Base-by-base conservation (phyloP, 2,113 vertebrate genomes). In the Pantherophis guttatus region DNA sequence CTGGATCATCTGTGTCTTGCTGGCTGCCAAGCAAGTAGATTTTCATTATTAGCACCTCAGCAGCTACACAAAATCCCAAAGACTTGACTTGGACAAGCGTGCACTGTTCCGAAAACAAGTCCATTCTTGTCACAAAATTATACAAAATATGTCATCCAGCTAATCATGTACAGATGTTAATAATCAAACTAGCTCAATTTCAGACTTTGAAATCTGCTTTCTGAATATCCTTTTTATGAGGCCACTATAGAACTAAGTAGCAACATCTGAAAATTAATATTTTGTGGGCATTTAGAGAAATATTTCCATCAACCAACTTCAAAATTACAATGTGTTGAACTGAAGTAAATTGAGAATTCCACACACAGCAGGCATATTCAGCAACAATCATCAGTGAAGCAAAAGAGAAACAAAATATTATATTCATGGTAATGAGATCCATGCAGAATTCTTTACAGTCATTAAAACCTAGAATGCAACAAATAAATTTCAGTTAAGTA, bases 151-250 rank as follows among this genome's bases (percentile, higher is more conserved):
- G 23, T 19, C 92, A 87, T 33, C 94, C 89, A 97, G 90, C 86
- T 95, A 93, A 94, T 58, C 29, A 90, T 95, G 24, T 94, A 57
- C 92, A 96, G 92, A 95, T 97, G 94, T 93, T 96, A 94, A 81
- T 86, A 95, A 95, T 95, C 92, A 95, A 44, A 93, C 93, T 93
- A 94, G 2, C 54, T 94, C 94, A 93, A 90, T 57, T 95, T 33
- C 65, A 95, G 81, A 95, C 90, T 65, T 94, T 58, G 92, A 97
- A 95, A 93, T 91, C 0, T n/a, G 53, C 93, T 94, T 95, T 88
- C 44, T 94, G 92, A 94, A 94, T 65, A 57, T 94, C 53, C 81
- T 89, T 0, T 19, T 44, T 62, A n/a, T 59, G 58, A 94, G 11
- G 21, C 85, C 85, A 54, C 0, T 0, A 39, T 95, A 75, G 94